Evolutionary conservation across 2,113 vertebrate species (phyloP), one percentile per base, ranked within the genome.

Genomic region (Opisthocomus hoazin): DNA sequence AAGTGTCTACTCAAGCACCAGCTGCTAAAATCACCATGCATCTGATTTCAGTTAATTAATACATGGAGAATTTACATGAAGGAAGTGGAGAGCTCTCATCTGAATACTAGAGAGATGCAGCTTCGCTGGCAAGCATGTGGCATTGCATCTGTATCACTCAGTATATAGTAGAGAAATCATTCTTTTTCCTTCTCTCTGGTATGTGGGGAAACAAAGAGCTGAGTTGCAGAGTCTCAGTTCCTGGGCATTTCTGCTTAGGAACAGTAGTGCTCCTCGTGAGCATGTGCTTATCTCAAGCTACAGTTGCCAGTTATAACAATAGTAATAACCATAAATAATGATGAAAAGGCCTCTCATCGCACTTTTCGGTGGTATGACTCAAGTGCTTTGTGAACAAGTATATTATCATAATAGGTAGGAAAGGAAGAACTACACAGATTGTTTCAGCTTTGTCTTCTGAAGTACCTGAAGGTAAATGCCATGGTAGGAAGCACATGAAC

Each of bases 1-100:
- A 92, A 96, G 92, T 92, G 90, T 95, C 80, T 94, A 60, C 39
- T 89, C 46, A 87, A 94, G 90, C 53, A 32, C 56, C 77, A 84
- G 86, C 80, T 90, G 32, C 76, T 84, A 60, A 64, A 88, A 79
- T 58, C 30, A 53, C 53, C 19, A 21, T 50, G 27, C 78, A 32
- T 57, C 61, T 82, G 39, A 81, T 68, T 92, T 45, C 80, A n/a
- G 39, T 75, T 92, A 84, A 96, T 93, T 77, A 70, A 66, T 56
- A 34, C 37, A 30, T 1, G 7, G 13, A 84, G 9, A 57, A 90
- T 37, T 18, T 81, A 79, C 30, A 39, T 23, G 24, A 93, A 70
- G 3, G 2, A 51, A 87, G 26, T 41, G 46, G 48, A 63, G 41
- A 4, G 11, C 1, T 2, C 26, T 53, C 50, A 37, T 64, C 36